phyloP scores from a whole-genome alignment of 2,888 invertebrate species.

The Steinernema carpocapsae region DNA sequence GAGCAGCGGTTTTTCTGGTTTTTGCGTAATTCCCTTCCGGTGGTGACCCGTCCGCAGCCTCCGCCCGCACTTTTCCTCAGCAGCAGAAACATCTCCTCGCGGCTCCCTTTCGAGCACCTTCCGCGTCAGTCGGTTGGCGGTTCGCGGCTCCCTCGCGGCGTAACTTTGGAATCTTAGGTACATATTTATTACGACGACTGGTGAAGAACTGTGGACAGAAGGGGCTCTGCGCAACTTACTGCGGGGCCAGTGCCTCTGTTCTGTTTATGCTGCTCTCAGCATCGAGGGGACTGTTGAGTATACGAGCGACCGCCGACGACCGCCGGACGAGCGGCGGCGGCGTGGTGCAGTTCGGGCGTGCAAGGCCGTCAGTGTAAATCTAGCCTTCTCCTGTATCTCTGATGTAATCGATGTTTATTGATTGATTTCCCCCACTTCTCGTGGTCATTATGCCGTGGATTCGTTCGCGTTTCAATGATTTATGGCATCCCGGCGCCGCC shows the following conservation, averaged over 20 bases:
- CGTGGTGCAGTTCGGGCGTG: slow-evolving; percentile 6
- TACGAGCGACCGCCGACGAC: background rate
- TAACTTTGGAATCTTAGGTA: background rate
- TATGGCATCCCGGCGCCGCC: background rate
- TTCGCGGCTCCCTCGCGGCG: background rate
- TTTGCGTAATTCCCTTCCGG: no score
- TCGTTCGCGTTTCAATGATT: slow-evolving; percentile 13
- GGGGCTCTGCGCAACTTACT: background rate
- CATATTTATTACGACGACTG: slow-evolving; percentile 12
- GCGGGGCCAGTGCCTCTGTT: background rate
- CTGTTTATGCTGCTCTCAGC: slow-evolving; percentile 31
- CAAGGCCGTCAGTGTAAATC: slow-evolving; percentile 1
- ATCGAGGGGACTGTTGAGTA: slow-evolving; percentile 12
- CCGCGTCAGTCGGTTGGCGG: background rate
- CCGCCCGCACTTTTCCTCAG: background rate
- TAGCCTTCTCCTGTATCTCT: slow-evolving; percentile 8
- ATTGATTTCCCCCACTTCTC: background rate
- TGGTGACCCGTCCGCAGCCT: background rate
- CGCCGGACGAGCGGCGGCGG: background rate
- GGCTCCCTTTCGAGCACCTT: background rate
- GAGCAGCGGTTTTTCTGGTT: no score
- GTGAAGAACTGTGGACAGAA: background rate
- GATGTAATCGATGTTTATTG: slow-evolving; percentile 16
- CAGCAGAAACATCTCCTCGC: background rate
- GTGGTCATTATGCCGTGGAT: background rate